These are phyloP conservation scores for Leucoraja erinaceus DNA, from an alignment of 2,113 vertebrate species.

Conservation along the genomic window DNA sequence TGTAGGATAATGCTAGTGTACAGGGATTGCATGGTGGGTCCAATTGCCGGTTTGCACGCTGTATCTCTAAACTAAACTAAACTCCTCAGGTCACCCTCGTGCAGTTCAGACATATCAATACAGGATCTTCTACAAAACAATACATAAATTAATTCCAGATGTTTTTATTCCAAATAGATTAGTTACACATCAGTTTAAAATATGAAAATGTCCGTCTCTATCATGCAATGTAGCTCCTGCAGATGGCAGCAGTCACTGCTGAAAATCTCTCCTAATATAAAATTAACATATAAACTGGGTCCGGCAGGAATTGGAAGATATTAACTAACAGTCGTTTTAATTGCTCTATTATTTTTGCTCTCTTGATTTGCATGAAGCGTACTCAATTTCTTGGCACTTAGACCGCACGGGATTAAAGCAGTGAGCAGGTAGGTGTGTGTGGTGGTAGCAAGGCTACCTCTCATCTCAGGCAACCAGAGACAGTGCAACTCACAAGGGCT, in stretches of 20 bases:
- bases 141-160: background rate
- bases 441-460: background rate
- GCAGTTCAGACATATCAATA: background rate
- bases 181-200: no score
- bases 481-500: conserved; percentile 13
- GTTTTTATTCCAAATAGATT: background rate
- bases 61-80: no score
- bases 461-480: background rate
- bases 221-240: background rate
- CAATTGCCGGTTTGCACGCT: no score
- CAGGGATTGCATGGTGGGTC: no score
- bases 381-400: background rate
- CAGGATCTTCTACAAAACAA: background rate
- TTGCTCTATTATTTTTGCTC: background rate
- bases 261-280: background rate
- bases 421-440: background rate
- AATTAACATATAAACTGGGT: background rate
- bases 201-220: no score
- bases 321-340: background rate
- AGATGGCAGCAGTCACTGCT: conserved; percentile 32
- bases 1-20: no score
- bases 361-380: background rate
- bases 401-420: background rate
- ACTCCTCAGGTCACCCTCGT: no score
- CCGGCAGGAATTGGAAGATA: background rate